These are phyloP conservation scores for Albula glossodonta DNA, from an alignment of 2,113 vertebrate species.

Conservation along the genomic window DNA sequence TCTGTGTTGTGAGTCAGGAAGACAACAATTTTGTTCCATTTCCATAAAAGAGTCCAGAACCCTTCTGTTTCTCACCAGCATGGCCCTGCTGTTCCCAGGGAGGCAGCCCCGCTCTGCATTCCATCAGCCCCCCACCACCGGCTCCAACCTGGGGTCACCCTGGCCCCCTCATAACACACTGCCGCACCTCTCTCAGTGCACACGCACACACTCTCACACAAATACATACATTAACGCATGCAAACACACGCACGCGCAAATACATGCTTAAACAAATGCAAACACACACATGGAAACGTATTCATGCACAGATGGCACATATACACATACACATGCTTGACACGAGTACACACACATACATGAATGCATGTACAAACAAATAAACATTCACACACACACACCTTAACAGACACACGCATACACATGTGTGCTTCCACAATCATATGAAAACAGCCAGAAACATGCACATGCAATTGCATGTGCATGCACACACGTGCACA, in stretches of 20 bases:
- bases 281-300: conserved; percentile 45
- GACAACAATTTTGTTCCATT: conserved; percentile 91
- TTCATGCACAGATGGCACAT: conserved; percentile 17
- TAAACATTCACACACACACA: neutral
- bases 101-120: conserved; percentile 30
- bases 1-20: conserved; percentile 80
- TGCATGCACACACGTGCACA: neutral
- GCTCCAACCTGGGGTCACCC: conserved; percentile 11
- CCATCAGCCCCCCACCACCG: conserved; percentile 31
- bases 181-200: conserved; percentile 25
- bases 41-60: conserved; percentile 87
- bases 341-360: conserved; percentile 20
- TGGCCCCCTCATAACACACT: neutral
- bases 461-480: neutral
- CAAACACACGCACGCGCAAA: conserved; percentile 28
- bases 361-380: too few species aligned
- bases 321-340: conserved; percentile 29
- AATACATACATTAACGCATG: conserved; percentile 45
- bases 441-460: neutral
- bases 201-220: conserved; percentile 30
- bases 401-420: neutral
- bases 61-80: conserved; percentile 53
- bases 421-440: neutral
- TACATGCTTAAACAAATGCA: conserved; percentile 41
- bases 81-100: conserved; percentile 32